Evolutionary conservation across 2,888 invertebrate species (phyloP).

Genomic region (Ochropleura plecta): DNA sequence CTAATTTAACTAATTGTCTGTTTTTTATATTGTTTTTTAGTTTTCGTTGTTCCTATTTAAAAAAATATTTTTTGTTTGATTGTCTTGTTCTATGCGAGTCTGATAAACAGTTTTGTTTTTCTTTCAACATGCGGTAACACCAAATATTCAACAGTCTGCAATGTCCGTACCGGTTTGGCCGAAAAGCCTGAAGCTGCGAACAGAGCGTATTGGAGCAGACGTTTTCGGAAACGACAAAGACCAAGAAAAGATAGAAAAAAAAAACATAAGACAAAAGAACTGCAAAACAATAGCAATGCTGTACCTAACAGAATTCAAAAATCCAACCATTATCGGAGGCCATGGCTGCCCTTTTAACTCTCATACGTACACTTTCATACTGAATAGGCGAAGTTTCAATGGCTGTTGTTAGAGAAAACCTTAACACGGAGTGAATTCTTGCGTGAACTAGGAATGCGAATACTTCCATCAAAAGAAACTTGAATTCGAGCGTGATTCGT

Average conservation of each 20-base stretch:
- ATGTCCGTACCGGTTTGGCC: not conserved
- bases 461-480: slow-evolving; percentile 77
- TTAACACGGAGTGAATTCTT: slow-evolving; percentile 78
- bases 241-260: slow-evolving; percentile 18
- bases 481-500: slow-evolving; percentile 67
- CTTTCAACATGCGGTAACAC: too few relatives aligned
- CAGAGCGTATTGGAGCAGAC: not conserved
- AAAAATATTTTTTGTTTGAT: too few relatives aligned
- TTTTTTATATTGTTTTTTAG: too few relatives aligned
- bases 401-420: slow-evolving; percentile 79
- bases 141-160: not conserved
- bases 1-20: too few relatives aligned
- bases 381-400: slow-evolving; percentile 78
- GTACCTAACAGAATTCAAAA: slow-evolving; percentile 39
- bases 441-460: slow-evolving; percentile 78
- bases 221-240: slow-evolving; percentile 12
- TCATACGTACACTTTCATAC: slow-evolving; percentile 62
- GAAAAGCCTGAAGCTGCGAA: not conserved
- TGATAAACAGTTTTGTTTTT: too few relatives aligned
- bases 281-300: slow-evolving; percentile 34
- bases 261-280: slow-evolving; percentile 34
- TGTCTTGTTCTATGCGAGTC: too few relatives aligned
- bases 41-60: too few relatives aligned
- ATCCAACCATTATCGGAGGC: slow-evolving; percentile 38
- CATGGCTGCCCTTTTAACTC: slow-evolving; percentile 51